Percentiles rank a stretch among this genome's conserved stretches.
Evolutionary conservation across 2,888 invertebrate genomes (phyloP).

Genomic region (Melanchra persicariae): DNA sequence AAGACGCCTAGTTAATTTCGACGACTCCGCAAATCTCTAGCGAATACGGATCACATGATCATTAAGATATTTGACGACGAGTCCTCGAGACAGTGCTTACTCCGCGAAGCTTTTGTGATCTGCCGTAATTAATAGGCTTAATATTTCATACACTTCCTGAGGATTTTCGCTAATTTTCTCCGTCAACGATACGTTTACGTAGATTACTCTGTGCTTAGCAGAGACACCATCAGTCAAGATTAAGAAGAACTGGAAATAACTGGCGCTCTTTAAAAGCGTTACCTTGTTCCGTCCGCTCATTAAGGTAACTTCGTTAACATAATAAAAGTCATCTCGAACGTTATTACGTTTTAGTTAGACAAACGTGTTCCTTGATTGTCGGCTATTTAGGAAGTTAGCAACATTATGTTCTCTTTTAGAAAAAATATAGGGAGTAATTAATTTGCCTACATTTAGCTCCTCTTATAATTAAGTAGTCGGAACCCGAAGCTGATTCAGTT

Average conservation of each 20-base stretch:
- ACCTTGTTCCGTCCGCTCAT: conserved; percentile 71
- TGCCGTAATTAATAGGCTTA: conserved; percentile 85
- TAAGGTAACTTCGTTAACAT: conserved; percentile 75
- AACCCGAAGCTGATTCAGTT: neutral
- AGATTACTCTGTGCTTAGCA: conserved; percentile 74
- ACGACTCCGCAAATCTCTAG: conserved; percentile 75
- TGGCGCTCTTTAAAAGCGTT: conserved; percentile 75
- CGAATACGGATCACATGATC: conserved; percentile 81
- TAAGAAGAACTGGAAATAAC: conserved; percentile 75
- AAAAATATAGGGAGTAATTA: neutral
- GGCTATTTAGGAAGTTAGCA: conserved; percentile 26
- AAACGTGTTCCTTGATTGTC: conserved; percentile 61
- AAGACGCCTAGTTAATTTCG: conserved; percentile 65
- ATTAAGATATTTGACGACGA: conserved; percentile 78
- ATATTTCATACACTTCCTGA: conserved; percentile 84
- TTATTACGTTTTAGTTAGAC: conserved; percentile 59
- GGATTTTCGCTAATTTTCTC: conserved; percentile 83
- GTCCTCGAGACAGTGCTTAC: conserved; percentile 79
- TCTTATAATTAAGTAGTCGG: neutral
- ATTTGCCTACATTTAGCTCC: neutral
- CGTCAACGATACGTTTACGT: conserved; percentile 65
- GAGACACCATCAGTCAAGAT: conserved; percentile 77
- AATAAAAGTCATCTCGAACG: conserved; percentile 72
- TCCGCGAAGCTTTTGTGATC: conserved; percentile 80
- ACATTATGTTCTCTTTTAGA: neutral